Evolutionary conservation across 2,888 invertebrate species (phyloP), one percentile per base, ranked within the genome.

Genomic region (Perdita meconis): DNA sequence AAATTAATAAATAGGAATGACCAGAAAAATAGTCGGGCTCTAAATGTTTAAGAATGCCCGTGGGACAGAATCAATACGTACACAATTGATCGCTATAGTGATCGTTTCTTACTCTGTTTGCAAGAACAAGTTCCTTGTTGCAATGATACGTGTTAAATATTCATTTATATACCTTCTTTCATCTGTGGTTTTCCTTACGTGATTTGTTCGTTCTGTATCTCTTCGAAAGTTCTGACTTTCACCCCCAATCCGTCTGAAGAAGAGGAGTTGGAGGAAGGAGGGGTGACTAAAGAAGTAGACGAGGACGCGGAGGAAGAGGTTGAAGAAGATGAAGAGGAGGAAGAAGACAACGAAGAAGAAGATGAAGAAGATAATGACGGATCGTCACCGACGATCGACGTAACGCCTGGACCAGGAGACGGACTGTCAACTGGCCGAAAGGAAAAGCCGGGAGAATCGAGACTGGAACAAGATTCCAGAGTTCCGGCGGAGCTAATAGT

Each of bases 401-500:
- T 38, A 50, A 90, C 88, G 50, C 81, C 68, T 47, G 93, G 92
- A 83, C 92, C 93, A 0, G 94, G 94, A 1, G 94, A 94, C 4
- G 94, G 94, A 87, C 94, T 94, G 87, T 94, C 94, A 38, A 94
- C 93, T 75, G 93, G 92, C 79, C 93, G 92, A 89, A 94, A 94
- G 61, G 93, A 93, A 87, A 94, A 94, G 71, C 94, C 93, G 8
- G 95, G 94, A 2, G 95, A 95, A 89, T 94, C 95, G 0, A 94
- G 94, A 84, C 95, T 94, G 22, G 94, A 95, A 51, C 95, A 88
- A 24, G 94, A 94, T 88, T 95, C 95, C 1, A 95, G 94, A 1
- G 95, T 95, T 40, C 94, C 94, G 2, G 93, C 93, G 0, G 94
- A 94, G 87, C 94, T 94, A 57, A 94, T 90, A 1, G 94, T 94